These are phyloP conservation scores for Amblyopsis rosae DNA, from an alignment of 2,113 vertebrate genomes.

Conservation along the genomic window DNA sequence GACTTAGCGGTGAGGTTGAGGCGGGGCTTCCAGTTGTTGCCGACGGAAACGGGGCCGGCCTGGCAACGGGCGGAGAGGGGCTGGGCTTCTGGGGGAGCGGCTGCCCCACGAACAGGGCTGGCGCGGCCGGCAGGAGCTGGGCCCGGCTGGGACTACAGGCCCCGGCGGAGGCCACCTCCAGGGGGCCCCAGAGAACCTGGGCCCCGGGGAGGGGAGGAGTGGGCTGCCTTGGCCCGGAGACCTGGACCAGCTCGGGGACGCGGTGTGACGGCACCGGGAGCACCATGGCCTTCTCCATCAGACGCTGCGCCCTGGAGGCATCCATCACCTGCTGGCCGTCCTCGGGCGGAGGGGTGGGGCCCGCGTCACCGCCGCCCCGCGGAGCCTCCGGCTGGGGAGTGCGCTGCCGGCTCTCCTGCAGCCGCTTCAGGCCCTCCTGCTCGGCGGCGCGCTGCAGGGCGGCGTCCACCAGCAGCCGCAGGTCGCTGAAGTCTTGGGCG, in stretches of 20 bases:
- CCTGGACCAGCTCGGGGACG: slow-evolving; percentile 5
- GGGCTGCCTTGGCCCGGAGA: slow-evolving; percentile 13
- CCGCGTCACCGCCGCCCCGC: slow-evolving; percentile 22
- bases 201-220: slow-evolving; percentile 29
- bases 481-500: slow-evolving; percentile 89
- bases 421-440: slow-evolving; percentile 80
- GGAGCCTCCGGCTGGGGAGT: slow-evolving; percentile 1
- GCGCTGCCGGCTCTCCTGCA: slow-evolving; percentile 31
- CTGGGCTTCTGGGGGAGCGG: slow-evolving; percentile 24
- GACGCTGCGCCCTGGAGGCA: slow-evolving; percentile 57
- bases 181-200: slow-evolving; percentile 46
- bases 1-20: neutral
- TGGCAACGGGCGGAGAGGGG: slow-evolving; percentile 5
- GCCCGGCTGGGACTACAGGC: slow-evolving; percentile 38
- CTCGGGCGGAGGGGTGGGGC: slow-evolving; percentile 59
- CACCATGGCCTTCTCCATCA: slow-evolving; percentile 67
- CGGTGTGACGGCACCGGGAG: slow-evolving; percentile 19
- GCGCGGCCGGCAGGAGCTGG: slow-evolving; percentile 24
- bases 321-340: slow-evolving; percentile 61
- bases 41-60: neutral
- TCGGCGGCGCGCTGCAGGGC: slow-evolving; percentile 88
- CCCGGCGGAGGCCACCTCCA: slow-evolving; percentile 44
- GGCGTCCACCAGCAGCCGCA: slow-evolving; percentile 89
- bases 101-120: slow-evolving; percentile 42
- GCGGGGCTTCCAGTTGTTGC: slow-evolving; percentile 1